These are phyloP conservation scores for Laterallus jamaicensis DNA, from an alignment of 2,113 vertebrate species.

Conservation along the genomic window DNA sequence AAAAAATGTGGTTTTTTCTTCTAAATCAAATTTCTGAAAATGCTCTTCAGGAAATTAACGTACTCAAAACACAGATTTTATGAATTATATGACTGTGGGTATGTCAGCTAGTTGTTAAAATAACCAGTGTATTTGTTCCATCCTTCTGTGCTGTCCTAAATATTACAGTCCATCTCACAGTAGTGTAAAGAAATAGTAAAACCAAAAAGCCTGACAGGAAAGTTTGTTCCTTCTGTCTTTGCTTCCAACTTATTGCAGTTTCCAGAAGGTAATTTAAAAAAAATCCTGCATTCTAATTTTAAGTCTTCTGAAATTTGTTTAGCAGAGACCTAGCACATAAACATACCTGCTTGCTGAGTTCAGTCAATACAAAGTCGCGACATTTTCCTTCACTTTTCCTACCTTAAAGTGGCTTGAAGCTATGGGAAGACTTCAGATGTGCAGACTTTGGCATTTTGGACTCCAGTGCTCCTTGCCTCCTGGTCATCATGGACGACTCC, in stretches of 20 bases:
- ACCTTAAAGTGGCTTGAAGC: neutral
- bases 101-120: neutral
- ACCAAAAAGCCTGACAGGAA: neutral
- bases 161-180: neutral
- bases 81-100: neutral
- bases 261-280: neutral
- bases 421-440: neutral
- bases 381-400: neutral
- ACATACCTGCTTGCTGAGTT: neutral
- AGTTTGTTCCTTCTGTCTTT: neutral
- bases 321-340: neutral
- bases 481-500: neutral
- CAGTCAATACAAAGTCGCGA: neutral
- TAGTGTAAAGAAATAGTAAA: accelerated
- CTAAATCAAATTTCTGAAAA: neutral
- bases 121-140: neutral
- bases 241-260: neutral
- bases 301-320: neutral
- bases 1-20: neutral
- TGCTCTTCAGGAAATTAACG: neutral
- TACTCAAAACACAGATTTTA: neutral
- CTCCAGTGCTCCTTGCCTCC: neutral
- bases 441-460: neutral
- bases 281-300: neutral
- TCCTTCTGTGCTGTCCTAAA: neutral